Conservation (phyloP, 2,888 invertebrate species). For the Labia minor region DNA sequence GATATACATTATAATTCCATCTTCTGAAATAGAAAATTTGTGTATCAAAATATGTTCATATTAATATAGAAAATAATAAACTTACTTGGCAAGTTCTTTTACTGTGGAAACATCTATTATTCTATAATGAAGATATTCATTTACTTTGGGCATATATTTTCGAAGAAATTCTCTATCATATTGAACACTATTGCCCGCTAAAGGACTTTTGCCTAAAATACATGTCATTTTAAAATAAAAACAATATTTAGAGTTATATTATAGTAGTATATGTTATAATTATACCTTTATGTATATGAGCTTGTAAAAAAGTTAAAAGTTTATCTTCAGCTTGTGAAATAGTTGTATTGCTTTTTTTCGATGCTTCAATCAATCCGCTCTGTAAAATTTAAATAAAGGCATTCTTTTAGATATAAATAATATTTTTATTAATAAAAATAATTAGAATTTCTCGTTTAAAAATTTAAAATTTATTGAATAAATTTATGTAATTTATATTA, state of each 20-base stretch:
- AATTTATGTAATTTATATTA: too few relatives aligned
- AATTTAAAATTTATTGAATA: too few relatives aligned
- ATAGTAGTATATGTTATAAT: neutral
- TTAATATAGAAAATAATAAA: conserved; percentile 8
- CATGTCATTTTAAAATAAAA: neutral
- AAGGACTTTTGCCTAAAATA: conserved; percentile 49
- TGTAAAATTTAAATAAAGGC: conserved; percentile 39
- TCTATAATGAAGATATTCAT: conserved; percentile 77
- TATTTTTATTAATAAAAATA: conserved; percentile 18
- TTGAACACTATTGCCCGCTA: conserved; percentile 82
- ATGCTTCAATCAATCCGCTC: conserved; percentile 71
- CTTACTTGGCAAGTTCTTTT: conserved; percentile 59
- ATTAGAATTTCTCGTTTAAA: neutral
- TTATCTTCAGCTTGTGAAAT: conserved; percentile 56
- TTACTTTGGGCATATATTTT: conserved; percentile 70
- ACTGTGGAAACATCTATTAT: conserved; percentile 85
- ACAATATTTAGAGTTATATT: neutral
- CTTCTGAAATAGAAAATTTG: conserved; percentile 39
- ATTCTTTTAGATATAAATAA: too few relatives aligned
- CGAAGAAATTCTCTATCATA: conserved; percentile 73
- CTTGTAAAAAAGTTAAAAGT: conserved; percentile 59
- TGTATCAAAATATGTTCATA: neutral
- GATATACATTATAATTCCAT: conserved; percentile 59
- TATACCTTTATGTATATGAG: conserved; percentile 35
- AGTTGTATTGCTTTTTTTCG: conserved; percentile 53